A percentile compares a stretch with the other conserved stretches of the same genome.
Evolutionary conservation across 2,888 invertebrate genomes (phyloP).

Genomic region (Plagiodera versicolora): DNA sequence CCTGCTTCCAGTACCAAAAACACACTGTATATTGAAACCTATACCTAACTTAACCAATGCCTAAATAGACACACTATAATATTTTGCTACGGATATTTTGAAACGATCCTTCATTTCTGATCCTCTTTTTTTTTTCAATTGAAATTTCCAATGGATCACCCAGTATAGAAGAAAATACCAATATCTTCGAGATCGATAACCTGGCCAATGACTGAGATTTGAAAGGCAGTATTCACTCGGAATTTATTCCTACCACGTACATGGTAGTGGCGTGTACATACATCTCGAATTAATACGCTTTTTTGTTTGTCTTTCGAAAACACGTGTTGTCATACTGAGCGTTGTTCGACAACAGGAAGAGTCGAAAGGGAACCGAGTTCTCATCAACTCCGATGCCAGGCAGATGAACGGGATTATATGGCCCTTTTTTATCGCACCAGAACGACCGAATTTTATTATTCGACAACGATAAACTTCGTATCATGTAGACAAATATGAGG

Average conservation of each 20-base stretch:
- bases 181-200: background rate
- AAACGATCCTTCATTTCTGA: too few relatives aligned
- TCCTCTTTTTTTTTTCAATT: too few relatives aligned
- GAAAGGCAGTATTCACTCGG: background rate
- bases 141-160: background rate
- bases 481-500: background rate
- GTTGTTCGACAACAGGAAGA: background rate
- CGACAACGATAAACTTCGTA: background rate
- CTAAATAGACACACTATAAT: too few relatives aligned
- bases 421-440: background rate
- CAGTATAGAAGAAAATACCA: background rate
- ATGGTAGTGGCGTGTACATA: background rate
- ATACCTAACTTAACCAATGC: too few relatives aligned
- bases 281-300: background rate
- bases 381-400: background rate
- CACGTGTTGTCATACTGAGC: background rate
- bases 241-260: background rate
- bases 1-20: too few relatives aligned
- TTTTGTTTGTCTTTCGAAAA: background rate
- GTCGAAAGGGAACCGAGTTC: background rate
- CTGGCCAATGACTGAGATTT: background rate
- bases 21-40: too few relatives aligned
- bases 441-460: slow-evolving; percentile 7
- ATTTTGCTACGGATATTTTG: too few relatives aligned
- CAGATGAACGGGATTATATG: background rate